Conservation (phyloP, 2,113 vertebrate species). For the Myanophis thanlyinensis region DNA sequence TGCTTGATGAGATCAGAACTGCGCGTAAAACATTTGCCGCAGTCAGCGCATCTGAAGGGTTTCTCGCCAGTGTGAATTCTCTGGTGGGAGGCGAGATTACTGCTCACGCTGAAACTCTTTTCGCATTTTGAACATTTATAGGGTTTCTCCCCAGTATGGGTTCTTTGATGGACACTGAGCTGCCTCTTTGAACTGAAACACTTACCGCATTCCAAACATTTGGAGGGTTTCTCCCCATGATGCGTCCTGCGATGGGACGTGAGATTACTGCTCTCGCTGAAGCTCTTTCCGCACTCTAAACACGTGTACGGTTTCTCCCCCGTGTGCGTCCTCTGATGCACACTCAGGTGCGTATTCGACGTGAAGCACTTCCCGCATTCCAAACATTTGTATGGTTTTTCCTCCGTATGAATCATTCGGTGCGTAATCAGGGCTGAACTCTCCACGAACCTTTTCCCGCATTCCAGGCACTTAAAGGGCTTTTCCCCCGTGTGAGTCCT, state of each 20-base stretch:
- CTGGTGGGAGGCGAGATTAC: neutral
- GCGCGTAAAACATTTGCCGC: neutral
- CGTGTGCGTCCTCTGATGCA: neutral
- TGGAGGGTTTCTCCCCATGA: neutral
- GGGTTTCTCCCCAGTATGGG: neutral
- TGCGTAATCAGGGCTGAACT: neutral
- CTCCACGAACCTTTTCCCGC: neutral
- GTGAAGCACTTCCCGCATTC: neutral
- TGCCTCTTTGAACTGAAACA: neutral
- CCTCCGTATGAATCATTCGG: neutral
- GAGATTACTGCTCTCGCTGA: neutral
- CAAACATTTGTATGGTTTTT: neutral
- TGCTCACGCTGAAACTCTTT: neutral
- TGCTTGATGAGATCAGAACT: neutral
- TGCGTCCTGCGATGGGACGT: neutral
- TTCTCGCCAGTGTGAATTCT: neutral
- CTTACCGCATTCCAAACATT: neutral
- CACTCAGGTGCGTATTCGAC: neutral
- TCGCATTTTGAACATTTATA: neutral
- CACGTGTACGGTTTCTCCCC: neutral
- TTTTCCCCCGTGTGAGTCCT: neutral
- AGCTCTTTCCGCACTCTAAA: neutral
- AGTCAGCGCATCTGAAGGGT: neutral
- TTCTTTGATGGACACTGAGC: neutral
- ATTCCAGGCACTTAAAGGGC: neutral